Percentiles rank a stretch among this genome's conserved stretches.
Evolutionary conservation across 2,113 vertebrate species (phyloP).

Genomic region (Halichoeres trimaculatus): DNA sequence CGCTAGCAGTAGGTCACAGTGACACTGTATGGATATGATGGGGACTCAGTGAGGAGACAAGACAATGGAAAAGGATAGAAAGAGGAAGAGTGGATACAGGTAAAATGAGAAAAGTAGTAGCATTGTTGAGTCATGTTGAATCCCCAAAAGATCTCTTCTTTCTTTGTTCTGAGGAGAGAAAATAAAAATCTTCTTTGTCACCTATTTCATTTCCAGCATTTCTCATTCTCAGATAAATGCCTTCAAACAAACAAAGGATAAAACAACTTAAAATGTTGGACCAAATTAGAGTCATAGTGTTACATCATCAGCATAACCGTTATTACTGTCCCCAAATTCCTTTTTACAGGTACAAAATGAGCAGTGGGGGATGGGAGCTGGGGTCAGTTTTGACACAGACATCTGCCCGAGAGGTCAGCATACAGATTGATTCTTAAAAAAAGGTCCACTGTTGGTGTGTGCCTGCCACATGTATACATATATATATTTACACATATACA

Average conservation of each 20-base stretch:
- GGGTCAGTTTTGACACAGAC: constrained; percentile 56
- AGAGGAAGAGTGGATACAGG: constrained; percentile 19
- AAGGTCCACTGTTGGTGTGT: constrained; percentile 80
- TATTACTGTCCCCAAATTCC: constrained; percentile 27
- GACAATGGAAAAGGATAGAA: constrained; percentile 23
- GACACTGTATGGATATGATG: constrained; percentile 74
- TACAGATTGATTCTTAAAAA: constrained; percentile 73
- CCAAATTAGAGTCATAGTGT: constrained; percentile 46
- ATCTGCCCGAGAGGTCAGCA: constrained; percentile 69
- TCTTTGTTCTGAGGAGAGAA: constrained; percentile 26
- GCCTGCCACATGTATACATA: constrained; percentile 83
- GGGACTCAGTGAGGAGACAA: constrained; percentile 17
- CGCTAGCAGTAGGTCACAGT: constrained; percentile 78
- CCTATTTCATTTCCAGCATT: constrained; percentile 18
- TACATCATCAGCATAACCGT: constrained; percentile 38
- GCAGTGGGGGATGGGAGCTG: constrained; percentile 3
- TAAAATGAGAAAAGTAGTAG: constrained; percentile 39
- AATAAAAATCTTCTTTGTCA: constrained; percentile 31
- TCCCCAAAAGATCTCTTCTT: constrained; percentile 30
- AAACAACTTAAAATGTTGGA: constrained; percentile 46
- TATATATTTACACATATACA: constrained; percentile 81
- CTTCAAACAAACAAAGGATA: constrained; percentile 39
- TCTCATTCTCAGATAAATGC: constrained; percentile 33
- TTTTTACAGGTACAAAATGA: constrained; percentile 57
- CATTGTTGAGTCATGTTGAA: constrained; percentile 55